Evolutionary conservation across 2,888 invertebrate species (phyloP).

Genomic region (Allacma fusca): DNA sequence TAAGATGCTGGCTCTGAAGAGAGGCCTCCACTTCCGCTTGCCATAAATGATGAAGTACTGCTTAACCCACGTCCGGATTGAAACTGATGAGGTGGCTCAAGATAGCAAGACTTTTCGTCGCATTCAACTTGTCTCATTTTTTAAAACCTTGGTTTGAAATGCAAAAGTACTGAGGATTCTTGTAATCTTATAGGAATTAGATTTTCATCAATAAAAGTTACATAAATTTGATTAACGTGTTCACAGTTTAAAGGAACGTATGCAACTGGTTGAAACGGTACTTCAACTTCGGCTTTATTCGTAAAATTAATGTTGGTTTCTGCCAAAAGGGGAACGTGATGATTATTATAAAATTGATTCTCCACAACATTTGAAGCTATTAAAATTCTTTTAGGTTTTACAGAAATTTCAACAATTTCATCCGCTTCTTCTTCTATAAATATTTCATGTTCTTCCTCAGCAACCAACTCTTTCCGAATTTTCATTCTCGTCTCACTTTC

Average conservation of each 20-base stretch:
- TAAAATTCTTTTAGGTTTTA: too few relatives aligned
- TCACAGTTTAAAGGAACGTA: neutral
- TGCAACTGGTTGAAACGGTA: neutral
- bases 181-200: too few relatives aligned
- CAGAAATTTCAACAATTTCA: too few relatives aligned
- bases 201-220: neutral
- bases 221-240: neutral
- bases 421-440: too few relatives aligned
- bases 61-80: neutral
- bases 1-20: neutral
- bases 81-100: neutral
- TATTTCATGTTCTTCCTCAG: too few relatives aligned
- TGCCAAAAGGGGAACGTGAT: too few relatives aligned
- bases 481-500: too few relatives aligned
- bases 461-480: too few relatives aligned
- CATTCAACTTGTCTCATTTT: neutral
- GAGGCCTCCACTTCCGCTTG: neutral
- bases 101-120: neutral
- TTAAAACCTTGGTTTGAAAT: neutral
- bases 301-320: too few relatives aligned
- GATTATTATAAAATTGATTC: too few relatives aligned
- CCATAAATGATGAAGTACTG: neutral
- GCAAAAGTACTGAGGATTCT: neutral
- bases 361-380: too few relatives aligned
- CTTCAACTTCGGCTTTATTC: too few relatives aligned